Evolutionary conservation across 2,797 vertebrate species (phyloP).

Genomic region (Poeciliopsis gracilis): DNA sequence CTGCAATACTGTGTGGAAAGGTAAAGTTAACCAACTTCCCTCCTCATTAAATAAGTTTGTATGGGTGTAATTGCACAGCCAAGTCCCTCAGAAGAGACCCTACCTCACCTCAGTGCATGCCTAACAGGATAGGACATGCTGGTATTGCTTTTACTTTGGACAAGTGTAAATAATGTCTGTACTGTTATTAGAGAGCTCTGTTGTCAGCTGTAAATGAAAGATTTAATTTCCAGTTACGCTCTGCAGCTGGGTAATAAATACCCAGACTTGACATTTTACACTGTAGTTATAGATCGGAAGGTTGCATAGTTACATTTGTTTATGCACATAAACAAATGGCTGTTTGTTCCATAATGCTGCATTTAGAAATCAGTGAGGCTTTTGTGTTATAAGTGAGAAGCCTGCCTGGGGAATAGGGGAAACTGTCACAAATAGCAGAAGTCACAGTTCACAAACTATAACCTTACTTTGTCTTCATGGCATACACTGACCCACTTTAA

Average conservation of each 20-base stretch:
- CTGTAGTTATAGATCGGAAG: conserved; percentile 15
- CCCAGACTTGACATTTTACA: conserved; percentile 2
- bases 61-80: conserved; percentile 55
- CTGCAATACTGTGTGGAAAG: too few species aligned
- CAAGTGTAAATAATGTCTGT: conserved; percentile 26
- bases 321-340: background rate
- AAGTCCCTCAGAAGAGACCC: conserved; percentile 21
- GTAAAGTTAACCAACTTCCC: conserved; percentile 6
- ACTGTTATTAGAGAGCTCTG: conserved; percentile 41
- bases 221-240: conserved; percentile 1
- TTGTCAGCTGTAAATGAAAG: conserved; percentile 26
- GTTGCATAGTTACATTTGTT: conserved; percentile 1
- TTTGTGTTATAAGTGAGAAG: conserved; percentile 32
- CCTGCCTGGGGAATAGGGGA: conserved; percentile 63
- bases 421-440: conserved; percentile 66
- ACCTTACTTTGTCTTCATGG: conserved; percentile 6
- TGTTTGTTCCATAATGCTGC: background rate
- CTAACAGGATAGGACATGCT: conserved; percentile 64
- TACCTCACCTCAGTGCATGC: conserved; percentile 32
- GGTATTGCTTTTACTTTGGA: conserved; percentile 41
- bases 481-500: conserved; percentile 26
- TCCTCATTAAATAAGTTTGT: conserved; percentile 20
- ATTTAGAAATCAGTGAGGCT: conserved; percentile 9
- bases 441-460: conserved; percentile 41
- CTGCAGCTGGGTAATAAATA: conserved; percentile 5